Base-by-base conservation (phyloP, 2,797 vertebrate genomes). In the Hapalemur alaotrensis region DNA sequence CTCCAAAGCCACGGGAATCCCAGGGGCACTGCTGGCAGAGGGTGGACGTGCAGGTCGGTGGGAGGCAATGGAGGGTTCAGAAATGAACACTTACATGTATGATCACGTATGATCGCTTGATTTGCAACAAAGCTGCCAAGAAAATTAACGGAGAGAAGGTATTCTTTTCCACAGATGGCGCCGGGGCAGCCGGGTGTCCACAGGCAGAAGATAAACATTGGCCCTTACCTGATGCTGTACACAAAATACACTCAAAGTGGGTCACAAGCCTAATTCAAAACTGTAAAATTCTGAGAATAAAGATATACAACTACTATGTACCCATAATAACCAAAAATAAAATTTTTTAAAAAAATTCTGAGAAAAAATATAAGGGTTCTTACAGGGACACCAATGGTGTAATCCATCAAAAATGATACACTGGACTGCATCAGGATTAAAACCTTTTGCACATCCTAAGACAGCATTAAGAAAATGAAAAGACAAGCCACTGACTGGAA, bases 41-140 rank as follows among this genome's bases (percentile, higher is more conserved):
- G 65, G 61, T 0, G 5, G 46, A 30, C 11, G 1, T 0, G 7
- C 0, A 11, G 25, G 6, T 48, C 48, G 1, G 15, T 0, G 9
- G 75, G 48, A 23, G 15, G 18, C 10, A 23, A n/a, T 2, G 10
- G 48, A 35, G 46, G 2, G 6, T 32, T 73, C 18, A 4, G 52
- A 50, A 38, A 28, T 9, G 43, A 52, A 25, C 2, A 38, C 14
- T 54, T 7, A 9, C 48, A 32, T 3, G 38, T 12, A 1, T 0
- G 6, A 7, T 7, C n/a, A 5, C 28, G 28, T 20, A 1, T 0
- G 8, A 9, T 4, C 28, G 2, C 41, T n/a, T 50, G 14, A 54
- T 15, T 75, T 28, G 46, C 73, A 28, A 3, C 67, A 48, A 28
- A 69, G 28, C 11, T 18, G 35, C 46, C 50, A 9, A 52, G 23